Percentiles rank a stretch among this genome's conserved stretches.
Conservation (phyloP, 2,113 vertebrate genomes). For the Tor tambroides region DNA sequence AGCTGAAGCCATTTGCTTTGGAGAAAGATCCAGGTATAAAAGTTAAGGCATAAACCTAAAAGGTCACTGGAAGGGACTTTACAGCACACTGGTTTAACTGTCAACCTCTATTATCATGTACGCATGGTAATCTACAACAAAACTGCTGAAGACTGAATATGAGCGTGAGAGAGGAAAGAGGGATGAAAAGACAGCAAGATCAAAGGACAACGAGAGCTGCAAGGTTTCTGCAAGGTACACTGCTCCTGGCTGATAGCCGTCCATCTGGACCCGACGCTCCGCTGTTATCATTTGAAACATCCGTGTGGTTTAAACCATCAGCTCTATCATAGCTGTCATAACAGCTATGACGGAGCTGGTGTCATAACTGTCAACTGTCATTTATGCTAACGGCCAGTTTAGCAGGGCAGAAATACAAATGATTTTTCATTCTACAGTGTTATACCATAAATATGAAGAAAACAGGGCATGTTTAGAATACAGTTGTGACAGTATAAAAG, state of each 20-base stretch:
- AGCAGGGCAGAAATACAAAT: not conserved
- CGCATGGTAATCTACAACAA: not conserved
- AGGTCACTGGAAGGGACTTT: conserved; percentile 11
- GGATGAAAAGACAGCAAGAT: not conserved
- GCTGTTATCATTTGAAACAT: not conserved
- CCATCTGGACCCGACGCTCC: not conserved
- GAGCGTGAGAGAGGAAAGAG: not conserved
- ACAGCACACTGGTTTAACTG: not conserved
- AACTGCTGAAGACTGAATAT: conserved; percentile 17
- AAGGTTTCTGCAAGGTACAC: conserved; percentile 12
- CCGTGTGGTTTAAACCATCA: conserved; percentile 14
- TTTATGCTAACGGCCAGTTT: not conserved
- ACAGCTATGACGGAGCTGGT: conserved; percentile 2
- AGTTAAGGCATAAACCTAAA: conserved; percentile 3
- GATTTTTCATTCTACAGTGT: not conserved
- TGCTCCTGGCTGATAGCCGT: conserved; percentile 11
- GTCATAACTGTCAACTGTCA: not conserved
- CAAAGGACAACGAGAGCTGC: not conserved
- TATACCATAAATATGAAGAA: not conserved
- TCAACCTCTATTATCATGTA: not conserved
- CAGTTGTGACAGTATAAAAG: not conserved
- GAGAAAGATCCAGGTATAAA: not conserved
- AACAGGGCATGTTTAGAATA: conserved; percentile 1
- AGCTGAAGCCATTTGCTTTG: not conserved
- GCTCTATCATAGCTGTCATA: conserved; percentile 26